Percentiles rank a stretch among this genome's conserved stretches.
phyloP scores from a whole-genome alignment of 2,797 vertebrate genomes.

The Chloroceryle inda region DNA sequence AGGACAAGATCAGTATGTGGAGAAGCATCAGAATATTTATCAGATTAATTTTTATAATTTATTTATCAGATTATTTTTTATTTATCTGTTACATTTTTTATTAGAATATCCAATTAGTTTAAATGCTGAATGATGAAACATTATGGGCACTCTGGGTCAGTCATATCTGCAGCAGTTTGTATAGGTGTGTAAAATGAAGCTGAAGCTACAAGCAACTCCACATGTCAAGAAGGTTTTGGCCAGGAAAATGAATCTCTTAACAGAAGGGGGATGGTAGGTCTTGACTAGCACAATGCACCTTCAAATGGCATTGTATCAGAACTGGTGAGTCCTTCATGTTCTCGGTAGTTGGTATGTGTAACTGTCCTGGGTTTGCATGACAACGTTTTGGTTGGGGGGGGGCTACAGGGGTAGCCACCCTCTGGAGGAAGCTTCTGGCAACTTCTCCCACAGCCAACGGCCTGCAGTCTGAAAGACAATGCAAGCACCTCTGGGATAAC shows the following conservation, averaged over 20 bases:
- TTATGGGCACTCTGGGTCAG: background rate
- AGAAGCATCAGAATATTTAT: background rate
- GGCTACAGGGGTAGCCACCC: background rate
- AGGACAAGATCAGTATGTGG: background rate
- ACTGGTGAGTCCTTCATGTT: background rate
- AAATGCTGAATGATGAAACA: background rate
- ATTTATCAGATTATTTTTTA: background rate
- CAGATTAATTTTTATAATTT: background rate
- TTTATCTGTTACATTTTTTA: background rate
- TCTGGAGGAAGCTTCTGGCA: background rate
- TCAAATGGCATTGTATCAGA: background rate
- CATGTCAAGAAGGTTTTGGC: background rate
- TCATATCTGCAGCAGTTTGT: background rate
- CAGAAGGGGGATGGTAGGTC: background rate
- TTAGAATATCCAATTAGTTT: background rate
- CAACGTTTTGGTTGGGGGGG: background rate
- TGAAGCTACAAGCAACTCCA: background rate
- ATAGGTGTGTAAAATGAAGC: background rate
- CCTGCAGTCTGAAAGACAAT: background rate
- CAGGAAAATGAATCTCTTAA: background rate
- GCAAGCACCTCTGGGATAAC: background rate
- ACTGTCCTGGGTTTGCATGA: background rate
- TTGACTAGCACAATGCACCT: background rate
- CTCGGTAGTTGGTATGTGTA: background rate
- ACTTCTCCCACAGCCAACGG: background rate